Conservation (phyloP, 2,888 invertebrate genomes). For the Uropetala carovei region DNA sequence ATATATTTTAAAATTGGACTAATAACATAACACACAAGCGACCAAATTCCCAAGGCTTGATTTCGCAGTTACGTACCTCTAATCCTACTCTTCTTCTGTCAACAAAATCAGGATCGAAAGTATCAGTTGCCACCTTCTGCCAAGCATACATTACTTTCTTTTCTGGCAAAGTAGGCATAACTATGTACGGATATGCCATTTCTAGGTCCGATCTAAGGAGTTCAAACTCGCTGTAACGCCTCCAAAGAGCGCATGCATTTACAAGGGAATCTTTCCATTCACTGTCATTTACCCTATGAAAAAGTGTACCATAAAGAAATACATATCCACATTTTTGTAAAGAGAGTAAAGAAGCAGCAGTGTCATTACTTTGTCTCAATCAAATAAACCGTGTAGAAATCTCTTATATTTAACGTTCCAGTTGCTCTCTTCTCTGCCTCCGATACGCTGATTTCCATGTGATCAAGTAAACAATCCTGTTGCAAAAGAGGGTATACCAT, state of each 20-base stretch:
- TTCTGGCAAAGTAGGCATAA: slow-evolving; percentile 89
- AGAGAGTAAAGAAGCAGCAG: background rate
- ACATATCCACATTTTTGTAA: background rate
- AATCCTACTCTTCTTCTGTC: slow-evolving; percentile 88
- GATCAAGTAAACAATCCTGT: slow-evolving; percentile 83
- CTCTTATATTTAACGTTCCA: slow-evolving; percentile 84
- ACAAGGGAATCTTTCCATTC: slow-evolving; percentile 80
- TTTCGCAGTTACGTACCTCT: slow-evolving; percentile 76
- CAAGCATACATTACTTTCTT: slow-evolving; percentile 84
- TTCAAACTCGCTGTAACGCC: slow-evolving; percentile 91
- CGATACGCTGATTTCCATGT: slow-evolving; percentile 85
- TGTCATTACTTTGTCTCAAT: slow-evolving; percentile 85
- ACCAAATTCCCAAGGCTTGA: background rate
- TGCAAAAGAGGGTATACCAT: slow-evolving; percentile 70
- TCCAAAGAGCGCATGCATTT: slow-evolving; percentile 84
- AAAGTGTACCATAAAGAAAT: background rate
- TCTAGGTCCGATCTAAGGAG: slow-evolving; percentile 86
- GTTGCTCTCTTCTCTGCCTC: slow-evolving; percentile 88
- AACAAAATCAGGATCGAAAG: slow-evolving; percentile 90
- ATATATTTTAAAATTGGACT: background rate
- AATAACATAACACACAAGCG: background rate
- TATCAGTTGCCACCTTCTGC: slow-evolving; percentile 86
- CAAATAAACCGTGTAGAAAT: slow-evolving; percentile 87
- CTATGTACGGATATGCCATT: slow-evolving; percentile 86
- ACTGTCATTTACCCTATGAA: slow-evolving; percentile 81